Conservation (phyloP, 2,888 invertebrate genomes). For the Tryphoninae sp. region DNA sequence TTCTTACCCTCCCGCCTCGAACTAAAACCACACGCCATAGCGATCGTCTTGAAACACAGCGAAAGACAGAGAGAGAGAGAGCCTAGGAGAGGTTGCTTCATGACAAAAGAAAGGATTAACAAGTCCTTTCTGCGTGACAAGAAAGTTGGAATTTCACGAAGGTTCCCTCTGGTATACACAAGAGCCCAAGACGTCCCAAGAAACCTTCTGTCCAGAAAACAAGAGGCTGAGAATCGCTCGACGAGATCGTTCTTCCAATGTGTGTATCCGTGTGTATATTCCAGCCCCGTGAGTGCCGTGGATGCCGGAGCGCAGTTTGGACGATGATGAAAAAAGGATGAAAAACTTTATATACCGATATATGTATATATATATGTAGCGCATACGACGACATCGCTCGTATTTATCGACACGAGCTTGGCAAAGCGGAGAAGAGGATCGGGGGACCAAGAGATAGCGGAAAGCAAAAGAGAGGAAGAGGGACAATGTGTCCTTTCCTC, state of each 20-base stretch:
- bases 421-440: slow-evolving; percentile 53
- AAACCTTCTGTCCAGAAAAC: slow-evolving; percentile 59
- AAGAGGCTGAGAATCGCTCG: slow-evolving; percentile 52
- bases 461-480: slow-evolving; percentile 40
- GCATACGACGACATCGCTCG: slow-evolving; percentile 72
- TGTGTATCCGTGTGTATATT: slow-evolving; percentile 8
- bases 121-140: slow-evolving; percentile 63
- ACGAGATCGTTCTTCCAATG: background rate
- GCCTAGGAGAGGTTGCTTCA: slow-evolving; percentile 36
- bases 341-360: slow-evolving; percentile 34
- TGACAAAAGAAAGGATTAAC: slow-evolving; percentile 52
- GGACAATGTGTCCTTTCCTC: slow-evolving; percentile 33
- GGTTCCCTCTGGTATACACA: slow-evolving; percentile 40
- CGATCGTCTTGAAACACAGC: slow-evolving; percentile 7
- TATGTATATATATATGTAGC: slow-evolving; percentile 20
- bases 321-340: slow-evolving; percentile 66
- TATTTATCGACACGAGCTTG: slow-evolving; percentile 74
- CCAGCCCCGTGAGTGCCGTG: slow-evolving; percentile 64
- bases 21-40: slow-evolving; percentile 29
- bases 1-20: slow-evolving; percentile 45
- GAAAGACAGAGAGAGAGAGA: slow-evolving; percentile 8
- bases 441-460: slow-evolving; percentile 41
- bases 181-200: slow-evolving; percentile 20
- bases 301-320: slow-evolving; percentile 69
- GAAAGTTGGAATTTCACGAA: slow-evolving; percentile 70